Percentiles rank a stretch among this genome's conserved stretches.
These are phyloP conservation scores for Leucoraja erinaceus DNA, from an alignment of 2,113 vertebrate species.

Conservation along the genomic window DNA sequence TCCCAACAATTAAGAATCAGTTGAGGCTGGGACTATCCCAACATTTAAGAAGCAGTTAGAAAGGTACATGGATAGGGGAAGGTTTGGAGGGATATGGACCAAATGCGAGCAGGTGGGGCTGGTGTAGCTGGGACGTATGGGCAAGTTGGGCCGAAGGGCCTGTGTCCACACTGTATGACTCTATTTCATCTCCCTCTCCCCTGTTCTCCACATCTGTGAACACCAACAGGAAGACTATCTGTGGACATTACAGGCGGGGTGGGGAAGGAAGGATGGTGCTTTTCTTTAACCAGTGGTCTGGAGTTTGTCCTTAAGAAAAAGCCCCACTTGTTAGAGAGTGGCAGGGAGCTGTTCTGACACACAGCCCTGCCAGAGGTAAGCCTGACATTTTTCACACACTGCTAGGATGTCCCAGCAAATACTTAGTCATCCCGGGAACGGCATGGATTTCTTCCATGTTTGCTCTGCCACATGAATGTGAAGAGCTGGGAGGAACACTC, in stretches of 20 bases:
- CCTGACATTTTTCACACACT: slow-evolving; percentile 12
- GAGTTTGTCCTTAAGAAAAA: neutral
- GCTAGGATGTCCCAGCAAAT: slow-evolving; percentile 1
- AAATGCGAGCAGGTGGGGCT: no score
- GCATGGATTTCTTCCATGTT: neutral
- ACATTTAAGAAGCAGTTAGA: no score
- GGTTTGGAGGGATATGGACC: no score
- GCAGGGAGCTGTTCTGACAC: neutral
- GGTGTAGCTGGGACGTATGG: no score
- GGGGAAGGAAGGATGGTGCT: neutral
- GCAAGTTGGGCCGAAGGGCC: no score
- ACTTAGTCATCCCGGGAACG: neutral
- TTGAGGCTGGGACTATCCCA: no score
- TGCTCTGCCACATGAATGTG: neutral
- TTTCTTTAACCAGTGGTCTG: neutral
- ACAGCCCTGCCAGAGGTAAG: neutral
- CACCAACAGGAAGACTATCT: no score
- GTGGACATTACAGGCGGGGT: neutral
- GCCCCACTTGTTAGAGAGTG: neutral
- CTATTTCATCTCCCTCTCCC: neutral
- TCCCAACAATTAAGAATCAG: no score
- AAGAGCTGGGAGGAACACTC: neutral
- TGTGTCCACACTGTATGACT: no score
- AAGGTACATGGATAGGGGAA: no score
- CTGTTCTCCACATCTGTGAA: neutral